A percentile compares a stretch with the other conserved stretches of the same genome.
Conservation (phyloP, 2,888 invertebrate species). For the Agrotis clavis region DNA sequence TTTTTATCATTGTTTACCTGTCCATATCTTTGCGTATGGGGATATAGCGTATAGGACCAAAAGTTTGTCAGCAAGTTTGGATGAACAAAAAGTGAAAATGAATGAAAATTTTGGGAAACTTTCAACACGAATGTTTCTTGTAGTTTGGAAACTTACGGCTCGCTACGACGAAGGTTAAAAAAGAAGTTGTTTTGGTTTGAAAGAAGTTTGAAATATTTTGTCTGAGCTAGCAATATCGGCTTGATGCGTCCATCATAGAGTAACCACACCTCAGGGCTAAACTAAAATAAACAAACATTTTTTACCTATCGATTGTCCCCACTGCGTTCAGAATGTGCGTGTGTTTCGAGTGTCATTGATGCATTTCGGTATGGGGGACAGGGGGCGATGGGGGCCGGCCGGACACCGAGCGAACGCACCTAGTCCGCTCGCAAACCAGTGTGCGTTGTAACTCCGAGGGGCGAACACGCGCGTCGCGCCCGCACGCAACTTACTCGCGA, state of each 20-base stretch:
- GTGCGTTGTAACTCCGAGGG: slow-evolving; percentile 86
- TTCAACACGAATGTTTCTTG: neutral
- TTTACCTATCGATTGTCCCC: slow-evolving; percentile 82
- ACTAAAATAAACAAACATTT: slow-evolving; percentile 69
- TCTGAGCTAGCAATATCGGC: neutral
- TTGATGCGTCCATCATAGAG: slow-evolving; percentile 6
- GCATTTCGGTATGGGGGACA: slow-evolving; percentile 88
- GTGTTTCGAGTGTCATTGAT: slow-evolving; percentile 90
- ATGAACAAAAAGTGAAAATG: neutral
- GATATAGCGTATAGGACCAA: slow-evolving; percentile 35
- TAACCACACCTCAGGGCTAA: slow-evolving; percentile 34
- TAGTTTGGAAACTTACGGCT: neutral
- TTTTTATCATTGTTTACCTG: neutral
- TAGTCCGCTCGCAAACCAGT: slow-evolving; percentile 76
- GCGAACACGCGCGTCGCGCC: slow-evolving; percentile 84
- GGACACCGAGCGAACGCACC: slow-evolving; percentile 74
- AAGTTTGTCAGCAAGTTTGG: slow-evolving; percentile 8
- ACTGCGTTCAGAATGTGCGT: slow-evolving; percentile 86
- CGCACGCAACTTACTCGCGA: slow-evolving; percentile 85
- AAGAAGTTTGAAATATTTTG: neutral
- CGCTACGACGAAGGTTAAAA: neutral
- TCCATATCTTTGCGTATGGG: slow-evolving; percentile 8
- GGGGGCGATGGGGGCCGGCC: slow-evolving; percentile 80
- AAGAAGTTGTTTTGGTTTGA: neutral
- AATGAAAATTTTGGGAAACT: slow-evolving; percentile 9